Evolutionary conservation across 2,888 invertebrate genomes (phyloP), one percentile per base, ranked within the genome.

Genomic region (Parnassius orleans): DNA sequence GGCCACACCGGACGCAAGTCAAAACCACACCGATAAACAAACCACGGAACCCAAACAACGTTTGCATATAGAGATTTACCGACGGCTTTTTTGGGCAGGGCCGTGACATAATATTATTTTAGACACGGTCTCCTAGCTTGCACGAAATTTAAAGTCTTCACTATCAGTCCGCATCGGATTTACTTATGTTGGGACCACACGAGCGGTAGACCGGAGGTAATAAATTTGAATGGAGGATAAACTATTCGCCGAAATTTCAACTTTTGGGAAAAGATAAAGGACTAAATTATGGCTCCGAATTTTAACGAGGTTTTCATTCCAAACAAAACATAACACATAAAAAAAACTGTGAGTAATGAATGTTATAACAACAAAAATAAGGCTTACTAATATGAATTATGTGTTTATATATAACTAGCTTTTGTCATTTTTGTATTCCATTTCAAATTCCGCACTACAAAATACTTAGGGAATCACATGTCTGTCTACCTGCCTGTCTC

Each of bases 1-100:
- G 75, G 75, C 68, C 64, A 58, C 56, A 66, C 69, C 75, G 77
- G 75, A 76, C 73, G 72, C 69, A 61, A 33, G n/a, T 64, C 64
- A 76, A 77, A 78, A 72, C 69, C 62, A 62, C 57, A 53, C 66
- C 75, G 76, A 78, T 75, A 76, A 75, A 75, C 68, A 68, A 65
- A 69, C 69, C 64, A 57, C 47, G 48, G 57, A 44, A 62, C 63
- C 68, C 59, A 58, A 57, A 65, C 61, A 10, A 47, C 65, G 64
- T 69, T 75, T 74, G 73, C 74, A 74, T 74, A 72, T 61, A 24
- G 65, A 62, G 66, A 67, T 66, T 65, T 66, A 59, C 65, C 66
- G 60, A 57, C 65, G 67, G 62, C 60, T 67, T 67, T 77, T 76
- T 72, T 67, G 69, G 70, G 63, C 68, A 68, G 70, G 68, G 57